Evolutionary conservation across 2,888 invertebrate species (phyloP), one percentile per base, ranked within the genome.

Genomic region (Erannis defoliaria): DNA sequence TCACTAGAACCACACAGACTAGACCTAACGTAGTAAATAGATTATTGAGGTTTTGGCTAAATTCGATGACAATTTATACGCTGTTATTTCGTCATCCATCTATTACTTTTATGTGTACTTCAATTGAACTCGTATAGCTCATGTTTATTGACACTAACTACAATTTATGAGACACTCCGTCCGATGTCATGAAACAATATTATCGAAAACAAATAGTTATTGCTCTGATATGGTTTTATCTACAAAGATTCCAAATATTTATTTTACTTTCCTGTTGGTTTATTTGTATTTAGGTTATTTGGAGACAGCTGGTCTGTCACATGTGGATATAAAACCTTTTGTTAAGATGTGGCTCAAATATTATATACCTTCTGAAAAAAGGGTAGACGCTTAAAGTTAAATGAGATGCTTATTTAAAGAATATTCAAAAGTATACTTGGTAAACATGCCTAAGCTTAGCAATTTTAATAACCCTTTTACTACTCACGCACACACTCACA

Each of bases 201-300:
- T 69, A 67, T 63, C 67, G 58, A 5, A 19, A 63, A 59, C 65
- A 69, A 67, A 63, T 65, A 61, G 31, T 49, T 64, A 57, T 55
- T 66, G 29, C 58, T 57, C 5, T 23, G 60, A 61, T 55, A 53
- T n/a, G 37, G 19, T 18, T 23, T 40, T 48, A 53, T 48, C 37
- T 58, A 2, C n/a, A 2, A 10, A 5, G 9, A 12, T 1, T 12
- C 5, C 5, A 3, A 43, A 26, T 37, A 45, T 21, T 21, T 31
- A 40, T 42, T 38, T 40, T 46, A 26, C 48, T 29, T 46, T 29
- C 18, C n/a, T 45, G 23, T n/a, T 45, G 21, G 14, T 23, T 45
- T 46, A 31, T 37, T 31, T 40, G 46, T 46, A 45, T 45, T 46
- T 23, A 18, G 37, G 37, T 10, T 29, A 16, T 12, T 37, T 12